Evolutionary conservation across 37 sponge, comb jelly and placozoan genomes (phyloP).

Genomic region (Spongilla lacustris): DNA sequence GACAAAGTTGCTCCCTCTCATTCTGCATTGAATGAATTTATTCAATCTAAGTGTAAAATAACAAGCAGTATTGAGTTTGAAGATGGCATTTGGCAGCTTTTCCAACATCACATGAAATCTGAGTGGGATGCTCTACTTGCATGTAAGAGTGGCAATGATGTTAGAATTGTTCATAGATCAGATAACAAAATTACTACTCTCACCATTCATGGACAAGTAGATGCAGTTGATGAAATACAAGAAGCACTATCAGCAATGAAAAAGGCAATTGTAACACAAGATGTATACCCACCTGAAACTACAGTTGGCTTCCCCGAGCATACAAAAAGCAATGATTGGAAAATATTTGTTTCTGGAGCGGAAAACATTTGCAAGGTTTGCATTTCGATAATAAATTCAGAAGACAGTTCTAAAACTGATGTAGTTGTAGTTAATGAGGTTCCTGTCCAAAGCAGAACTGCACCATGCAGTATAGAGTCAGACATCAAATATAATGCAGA

Average conservation of each 20-base stretch:
- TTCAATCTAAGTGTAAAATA: slow-evolving; percentile 34
- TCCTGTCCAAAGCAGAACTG: background rate
- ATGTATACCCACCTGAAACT: background rate
- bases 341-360: slow-evolving; percentile 23
- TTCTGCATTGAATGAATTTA: slow-evolving; percentile 12
- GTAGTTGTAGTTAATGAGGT: background rate
- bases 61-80: slow-evolving; percentile 6
- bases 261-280: background rate
- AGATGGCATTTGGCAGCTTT: slow-evolving; percentile 38
- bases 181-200: background rate
- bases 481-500: too few species aligned
- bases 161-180: background rate
- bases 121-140: slow-evolving; percentile 12
- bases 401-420: background rate
- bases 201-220: background rate
- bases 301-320: slow-evolving; percentile 5
- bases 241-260: background rate
- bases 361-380: slow-evolving; percentile 7
- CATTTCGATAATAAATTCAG: slow-evolving; percentile 21
- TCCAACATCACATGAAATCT: slow-evolving; percentile 8
- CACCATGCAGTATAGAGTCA: too few species aligned
- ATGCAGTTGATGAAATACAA: background rate
- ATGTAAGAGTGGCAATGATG: background rate
- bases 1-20: background rate
- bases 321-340: slow-evolving; percentile 12